Percentiles rank a stretch among this genome's conserved stretches.
These are phyloP conservation scores for Anolis carolinensis DNA, from an alignment of 2,113 vertebrate genomes.

Conservation along the genomic window DNA sequence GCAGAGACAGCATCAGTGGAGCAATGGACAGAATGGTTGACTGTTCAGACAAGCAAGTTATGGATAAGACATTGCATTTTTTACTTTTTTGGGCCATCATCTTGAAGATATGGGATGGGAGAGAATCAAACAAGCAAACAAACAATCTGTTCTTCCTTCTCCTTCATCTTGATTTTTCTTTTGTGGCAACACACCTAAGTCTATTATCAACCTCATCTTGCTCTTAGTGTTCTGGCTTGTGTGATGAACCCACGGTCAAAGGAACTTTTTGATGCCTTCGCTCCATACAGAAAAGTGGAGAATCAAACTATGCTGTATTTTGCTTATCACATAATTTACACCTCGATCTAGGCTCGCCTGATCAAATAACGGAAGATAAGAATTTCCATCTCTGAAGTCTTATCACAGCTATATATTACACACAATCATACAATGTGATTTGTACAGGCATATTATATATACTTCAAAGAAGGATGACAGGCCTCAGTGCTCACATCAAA, in stretches of 20 bases:
- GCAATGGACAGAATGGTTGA: slow-evolving; percentile 35
- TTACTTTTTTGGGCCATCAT: slow-evolving; percentile 16
- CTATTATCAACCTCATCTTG: slow-evolving; percentile 33
- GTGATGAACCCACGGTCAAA: slow-evolving; percentile 33
- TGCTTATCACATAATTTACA: slow-evolving; percentile 41
- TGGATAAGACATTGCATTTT: slow-evolving; percentile 47
- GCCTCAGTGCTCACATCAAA: slow-evolving; percentile 43
- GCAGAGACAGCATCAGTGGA: slow-evolving; percentile 55
- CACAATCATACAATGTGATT: slow-evolving; percentile 46
- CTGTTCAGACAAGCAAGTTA: slow-evolving; percentile 51
- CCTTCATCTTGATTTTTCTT: slow-evolving; percentile 38
- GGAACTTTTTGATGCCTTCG: slow-evolving; percentile 37
- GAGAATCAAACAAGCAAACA: slow-evolving; percentile 51
- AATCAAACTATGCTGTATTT: slow-evolving; percentile 35
- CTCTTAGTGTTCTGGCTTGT: slow-evolving; percentile 33
- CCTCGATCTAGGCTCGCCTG: slow-evolving; percentile 43
- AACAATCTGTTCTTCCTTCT: slow-evolving; percentile 1
- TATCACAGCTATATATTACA: slow-evolving; percentile 46
- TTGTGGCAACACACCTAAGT: neutral
- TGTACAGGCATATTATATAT: slow-evolving; percentile 34
- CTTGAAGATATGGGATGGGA: slow-evolving; percentile 8
- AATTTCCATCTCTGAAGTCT: slow-evolving; percentile 54
- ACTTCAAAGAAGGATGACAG: slow-evolving; percentile 42
- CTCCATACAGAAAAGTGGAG: slow-evolving; percentile 27
- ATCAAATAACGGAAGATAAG: slow-evolving; percentile 50